Evolutionary conservation across 2,888 invertebrate species (phyloP), one percentile per base, ranked within the genome.

Genomic region (Drosophila neonasuta): DNA sequence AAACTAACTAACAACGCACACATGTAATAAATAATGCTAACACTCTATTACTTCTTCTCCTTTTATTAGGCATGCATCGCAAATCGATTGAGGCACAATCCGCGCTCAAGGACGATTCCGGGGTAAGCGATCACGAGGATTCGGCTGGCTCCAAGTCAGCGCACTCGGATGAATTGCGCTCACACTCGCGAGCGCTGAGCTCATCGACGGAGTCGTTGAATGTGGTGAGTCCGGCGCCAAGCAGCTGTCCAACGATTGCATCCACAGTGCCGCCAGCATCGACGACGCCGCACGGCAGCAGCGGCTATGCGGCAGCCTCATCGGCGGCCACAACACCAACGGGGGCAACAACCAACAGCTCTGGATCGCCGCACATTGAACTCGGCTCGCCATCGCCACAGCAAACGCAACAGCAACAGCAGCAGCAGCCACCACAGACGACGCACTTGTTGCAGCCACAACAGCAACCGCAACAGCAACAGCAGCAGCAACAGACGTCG

Each of bases 11-110:
- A 6, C 4, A 36, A 4, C n/a, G n/a, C 36, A 4, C 11, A n/a
- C 3, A 50, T 0, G 7, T 41, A 8, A 41, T 8, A 2, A 41
- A 0, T 8, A 15, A 8, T 5, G 0, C n/a, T n/a, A 36, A 36
- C 42, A 13, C 1, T 10, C 20, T 15, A 7, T 56, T 11, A 24
- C 41, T 32, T 1, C n/a, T 17, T 20, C 11, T 41, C 3, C 29
- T 2, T 46, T 0, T n/a, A 0, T 20, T 57, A 99, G 99, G 99
- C 91, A 99, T 99, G 99, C 99, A 99, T 92, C 96, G 99, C 88
- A 99, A 99, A 92, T 98, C 98, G 52, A 92, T 99, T 89, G 99
- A 99, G 93, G 99, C 99, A 58, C 97, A 99, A 76, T 97, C 97
- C 86, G 96, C 98, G 90, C 94, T 99, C 74, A 97, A 97, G 91